Conservation (phyloP, 2,113 vertebrate genomes). For the Calidris pugnax region DNA sequence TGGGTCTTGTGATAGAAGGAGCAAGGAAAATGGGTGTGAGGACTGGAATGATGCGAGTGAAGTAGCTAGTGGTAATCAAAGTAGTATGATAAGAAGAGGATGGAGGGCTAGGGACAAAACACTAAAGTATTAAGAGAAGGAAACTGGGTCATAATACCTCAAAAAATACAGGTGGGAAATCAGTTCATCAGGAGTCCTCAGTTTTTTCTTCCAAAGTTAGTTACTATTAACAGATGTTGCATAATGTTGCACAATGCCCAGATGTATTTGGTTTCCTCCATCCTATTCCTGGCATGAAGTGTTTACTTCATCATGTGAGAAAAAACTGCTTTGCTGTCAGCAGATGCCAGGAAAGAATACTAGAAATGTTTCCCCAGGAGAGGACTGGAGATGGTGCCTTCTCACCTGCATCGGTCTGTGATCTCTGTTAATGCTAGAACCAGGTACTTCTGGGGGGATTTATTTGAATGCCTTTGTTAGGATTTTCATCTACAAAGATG, state of each 20-base stretch:
- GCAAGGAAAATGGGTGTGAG: background rate
- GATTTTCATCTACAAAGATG: background rate
- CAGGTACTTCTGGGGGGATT: background rate
- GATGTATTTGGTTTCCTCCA: background rate
- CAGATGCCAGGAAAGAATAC: background rate
- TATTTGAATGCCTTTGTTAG: background rate
- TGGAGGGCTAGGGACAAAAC: background rate
- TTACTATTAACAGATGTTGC: background rate
- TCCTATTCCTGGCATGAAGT: constrained; percentile 6
- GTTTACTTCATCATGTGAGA: background rate
- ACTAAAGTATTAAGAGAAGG: background rate
- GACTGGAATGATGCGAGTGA: background rate
- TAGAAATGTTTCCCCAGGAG: background rate
- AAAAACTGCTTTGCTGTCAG: background rate
- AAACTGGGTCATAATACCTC: background rate
- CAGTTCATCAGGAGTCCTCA: background rate
- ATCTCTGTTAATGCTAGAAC: background rate
- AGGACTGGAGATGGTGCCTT: background rate
- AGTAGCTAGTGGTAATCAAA: background rate
- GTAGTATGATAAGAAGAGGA: background rate
- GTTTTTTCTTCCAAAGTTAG: background rate
- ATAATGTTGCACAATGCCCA: background rate
- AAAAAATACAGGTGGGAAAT: background rate
- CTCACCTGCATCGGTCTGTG: background rate
- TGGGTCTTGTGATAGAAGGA: background rate